Conservation (phyloP, 2,888 invertebrate species). For the Sympetrum striolatum region DNA sequence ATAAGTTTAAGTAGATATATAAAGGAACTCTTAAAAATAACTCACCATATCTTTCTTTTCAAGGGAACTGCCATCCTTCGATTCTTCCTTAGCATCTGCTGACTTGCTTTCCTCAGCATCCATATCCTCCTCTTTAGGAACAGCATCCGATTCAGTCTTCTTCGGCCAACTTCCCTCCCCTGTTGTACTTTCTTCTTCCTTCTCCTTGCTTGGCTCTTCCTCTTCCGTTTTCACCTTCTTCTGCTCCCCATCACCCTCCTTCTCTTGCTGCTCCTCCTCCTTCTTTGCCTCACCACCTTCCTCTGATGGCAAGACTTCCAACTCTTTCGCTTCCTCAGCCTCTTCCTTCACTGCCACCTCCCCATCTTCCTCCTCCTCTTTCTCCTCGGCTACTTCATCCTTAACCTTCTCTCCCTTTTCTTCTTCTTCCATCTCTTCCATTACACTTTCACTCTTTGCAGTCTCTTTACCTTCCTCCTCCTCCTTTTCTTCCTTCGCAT, state of each 20-base stretch:
- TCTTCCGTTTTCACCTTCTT: constrained; percentile 50
- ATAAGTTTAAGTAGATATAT: too few species aligned
- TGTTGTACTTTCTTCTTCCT: constrained; percentile 49
- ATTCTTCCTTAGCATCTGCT: constrained; percentile 52
- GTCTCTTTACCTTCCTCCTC: constrained; percentile 54
- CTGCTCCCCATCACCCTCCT: constrained; percentile 54
- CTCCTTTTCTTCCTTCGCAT: constrained; percentile 51
- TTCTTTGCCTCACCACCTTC: constrained; percentile 55
- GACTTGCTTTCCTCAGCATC: constrained; percentile 49
- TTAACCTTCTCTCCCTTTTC: constrained; percentile 52
- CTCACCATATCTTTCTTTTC: constrained; percentile 51
- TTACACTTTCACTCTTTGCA: constrained; percentile 53
- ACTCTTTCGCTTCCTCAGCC: constrained; percentile 53
- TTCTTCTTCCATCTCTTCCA: constrained; percentile 46
- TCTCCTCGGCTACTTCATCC: constrained; percentile 59
- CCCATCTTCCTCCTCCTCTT: constrained; percentile 60
- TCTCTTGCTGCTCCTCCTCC: constrained; percentile 54
- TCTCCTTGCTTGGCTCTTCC: constrained; percentile 48
- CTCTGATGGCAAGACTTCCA: constrained; percentile 51
- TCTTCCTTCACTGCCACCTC: constrained; percentile 51
- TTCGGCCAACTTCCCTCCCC: constrained; percentile 54
- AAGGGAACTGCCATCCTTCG: constrained; percentile 50
- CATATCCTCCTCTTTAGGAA: constrained; percentile 47
- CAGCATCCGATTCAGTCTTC: constrained; percentile 53
- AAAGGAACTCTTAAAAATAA: not conserved